Conservation (phyloP, 30 jellyfish, hydroid and myxozoan genomes). For the Hydra vulgaris region DNA sequence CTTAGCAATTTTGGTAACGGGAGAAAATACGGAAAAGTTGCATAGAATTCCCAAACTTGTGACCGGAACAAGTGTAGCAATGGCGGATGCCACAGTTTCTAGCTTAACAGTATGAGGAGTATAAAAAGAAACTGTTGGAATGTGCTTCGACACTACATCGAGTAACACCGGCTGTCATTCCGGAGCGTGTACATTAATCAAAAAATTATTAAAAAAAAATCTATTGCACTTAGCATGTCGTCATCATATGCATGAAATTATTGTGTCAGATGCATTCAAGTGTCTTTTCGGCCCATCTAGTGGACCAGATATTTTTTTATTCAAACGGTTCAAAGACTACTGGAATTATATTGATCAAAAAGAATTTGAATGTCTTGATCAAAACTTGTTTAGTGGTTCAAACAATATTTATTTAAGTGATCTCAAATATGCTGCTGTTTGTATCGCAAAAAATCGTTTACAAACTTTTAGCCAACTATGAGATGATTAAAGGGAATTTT, state of each 20-base stretch:
- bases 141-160: neutral
- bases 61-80: neutral
- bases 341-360: neutral
- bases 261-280: neutral
- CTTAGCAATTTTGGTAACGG: neutral
- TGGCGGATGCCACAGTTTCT: neutral
- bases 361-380: neutral
- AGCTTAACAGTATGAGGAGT: neutral
- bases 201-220: too few relatives aligned
- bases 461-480: neutral
- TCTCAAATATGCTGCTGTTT: neutral
- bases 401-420: too few relatives aligned
- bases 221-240: neutral
- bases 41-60: neutral
- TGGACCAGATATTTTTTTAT: neutral
- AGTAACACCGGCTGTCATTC: neutral
- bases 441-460: neutral
- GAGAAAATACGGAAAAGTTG: neutral
- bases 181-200: neutral
- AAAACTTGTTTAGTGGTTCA: too few relatives aligned
- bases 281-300: neutral
- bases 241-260: neutral
- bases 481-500: neutral
- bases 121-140: neutral
- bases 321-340: neutral